These are phyloP conservation scores for Ecdyonurus torrentis DNA, from an alignment of 2,888 invertebrate genomes.

Conservation along the genomic window DNA sequence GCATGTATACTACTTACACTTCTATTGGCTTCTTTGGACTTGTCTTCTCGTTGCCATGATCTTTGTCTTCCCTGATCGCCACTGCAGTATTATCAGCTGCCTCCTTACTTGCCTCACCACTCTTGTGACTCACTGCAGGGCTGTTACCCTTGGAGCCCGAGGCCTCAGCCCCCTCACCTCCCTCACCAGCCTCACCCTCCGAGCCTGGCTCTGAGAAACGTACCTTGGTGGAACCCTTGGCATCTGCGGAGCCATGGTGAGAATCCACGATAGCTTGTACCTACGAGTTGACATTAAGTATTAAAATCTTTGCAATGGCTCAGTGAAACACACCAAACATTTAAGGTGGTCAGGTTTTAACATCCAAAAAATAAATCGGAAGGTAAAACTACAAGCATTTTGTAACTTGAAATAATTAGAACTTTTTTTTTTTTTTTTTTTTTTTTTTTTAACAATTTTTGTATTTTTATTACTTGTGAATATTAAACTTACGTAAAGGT, in stretches of 20 bases:
- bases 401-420: too few relatives aligned
- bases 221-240: constrained; percentile 66
- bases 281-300: constrained; percentile 35
- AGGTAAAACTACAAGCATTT: too few relatives aligned
- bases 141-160: background rate
- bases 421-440: too few relatives aligned
- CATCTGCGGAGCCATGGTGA: constrained; percentile 58
- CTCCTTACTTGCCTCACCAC: background rate
- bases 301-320: too few relatives aligned
- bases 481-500: too few relatives aligned
- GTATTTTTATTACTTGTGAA: too few relatives aligned
- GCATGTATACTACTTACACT: background rate
- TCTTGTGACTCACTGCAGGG: background rate
- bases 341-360: too few relatives aligned
- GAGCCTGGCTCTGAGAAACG: constrained; percentile 62
- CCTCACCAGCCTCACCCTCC: constrained; percentile 15
- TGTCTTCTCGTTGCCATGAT: background rate
- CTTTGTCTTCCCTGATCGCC: background rate
- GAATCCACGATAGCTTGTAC: constrained; percentile 89
- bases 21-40: background rate
- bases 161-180: constrained; percentile 11
- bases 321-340: too few relatives aligned
- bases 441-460: too few relatives aligned
- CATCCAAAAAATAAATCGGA: too few relatives aligned
- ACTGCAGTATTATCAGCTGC: background rate